phyloP scores from a whole-genome alignment of 2,888 invertebrate genomes.

The Amblyjoppa proteus region DNA sequence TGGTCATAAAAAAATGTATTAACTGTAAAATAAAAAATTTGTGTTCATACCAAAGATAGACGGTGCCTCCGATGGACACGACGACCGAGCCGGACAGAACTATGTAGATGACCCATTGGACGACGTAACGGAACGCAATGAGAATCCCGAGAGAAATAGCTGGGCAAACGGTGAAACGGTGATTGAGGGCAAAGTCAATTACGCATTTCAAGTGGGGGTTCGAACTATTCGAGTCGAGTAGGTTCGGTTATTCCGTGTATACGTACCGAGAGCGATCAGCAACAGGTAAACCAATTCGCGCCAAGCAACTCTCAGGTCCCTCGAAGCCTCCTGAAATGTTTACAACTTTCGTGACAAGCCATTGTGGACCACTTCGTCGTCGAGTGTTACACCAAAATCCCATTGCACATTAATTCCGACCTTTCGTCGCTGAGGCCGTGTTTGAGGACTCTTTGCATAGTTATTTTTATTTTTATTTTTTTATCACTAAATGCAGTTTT shows the following conservation, averaged over 20 bases:
- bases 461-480: background rate
- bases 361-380: conserved; percentile 6
- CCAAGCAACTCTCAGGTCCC: conserved; percentile 88
- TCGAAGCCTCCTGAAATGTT: conserved; percentile 86
- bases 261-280: conserved; percentile 87
- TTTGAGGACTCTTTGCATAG: background rate
- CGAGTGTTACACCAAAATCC: conserved; percentile 8
- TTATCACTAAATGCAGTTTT: background rate
- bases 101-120: conserved; percentile 88
- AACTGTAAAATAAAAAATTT: background rate
- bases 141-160: conserved; percentile 87
- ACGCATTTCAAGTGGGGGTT: conserved; percentile 10
- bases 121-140: conserved; percentile 87
- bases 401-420: conserved; percentile 6
- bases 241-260: conserved; percentile 49
- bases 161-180: conserved; percentile 73
- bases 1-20: too few species aligned
- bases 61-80: conserved; percentile 86
- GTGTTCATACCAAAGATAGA: conserved; percentile 87
- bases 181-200: conserved; percentile 21
- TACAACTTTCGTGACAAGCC: conserved; percentile 22
- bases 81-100: conserved; percentile 86
- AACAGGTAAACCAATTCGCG: conserved; percentile 87
- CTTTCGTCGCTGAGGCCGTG: background rate
- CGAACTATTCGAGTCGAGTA: background rate